Evolutionary conservation across 2,797 vertebrate genomes (phyloP).

Genomic region (Sorex maritimensis): DNA sequence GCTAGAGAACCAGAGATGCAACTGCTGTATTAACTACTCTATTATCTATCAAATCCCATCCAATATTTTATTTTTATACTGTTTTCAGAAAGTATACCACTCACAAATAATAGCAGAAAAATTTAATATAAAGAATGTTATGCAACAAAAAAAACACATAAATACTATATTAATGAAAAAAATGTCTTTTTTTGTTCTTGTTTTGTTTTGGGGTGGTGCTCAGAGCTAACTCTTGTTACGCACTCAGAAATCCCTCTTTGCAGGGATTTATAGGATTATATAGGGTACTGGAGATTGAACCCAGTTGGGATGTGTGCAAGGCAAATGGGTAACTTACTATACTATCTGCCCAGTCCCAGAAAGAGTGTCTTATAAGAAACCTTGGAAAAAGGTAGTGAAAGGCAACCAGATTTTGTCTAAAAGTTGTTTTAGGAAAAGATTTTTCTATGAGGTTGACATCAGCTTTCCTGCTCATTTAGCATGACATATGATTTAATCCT

Average conservation of each 20-base stretch:
- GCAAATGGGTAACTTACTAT: no score
- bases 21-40: not conserved
- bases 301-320: no score
- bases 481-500: conserved; percentile 45
- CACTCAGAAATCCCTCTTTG: no score
- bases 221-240: no score
- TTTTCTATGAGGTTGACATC: conserved; percentile 22
- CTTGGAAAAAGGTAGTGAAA: not conserved
- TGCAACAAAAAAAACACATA: not conserved
- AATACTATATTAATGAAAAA: not conserved
- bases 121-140: not conserved
- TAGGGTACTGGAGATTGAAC: no score
- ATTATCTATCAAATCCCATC: no score
- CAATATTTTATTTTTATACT: not conserved
- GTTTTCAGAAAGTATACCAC: not conserved
- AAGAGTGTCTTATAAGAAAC: not conserved
- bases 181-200: no score
- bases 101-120: no score
- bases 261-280: no score
- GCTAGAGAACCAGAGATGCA: not conserved
- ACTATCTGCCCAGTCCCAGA: not conserved
- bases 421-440: conserved; percentile 9
- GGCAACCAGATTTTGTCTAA: not conserved
- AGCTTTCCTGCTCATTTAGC: conserved; percentile 38
- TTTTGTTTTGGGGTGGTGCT: no score